These are phyloP conservation scores for Sturmia bella DNA, from an alignment of 2,888 invertebrate species.

Conservation along the genomic window DNA sequence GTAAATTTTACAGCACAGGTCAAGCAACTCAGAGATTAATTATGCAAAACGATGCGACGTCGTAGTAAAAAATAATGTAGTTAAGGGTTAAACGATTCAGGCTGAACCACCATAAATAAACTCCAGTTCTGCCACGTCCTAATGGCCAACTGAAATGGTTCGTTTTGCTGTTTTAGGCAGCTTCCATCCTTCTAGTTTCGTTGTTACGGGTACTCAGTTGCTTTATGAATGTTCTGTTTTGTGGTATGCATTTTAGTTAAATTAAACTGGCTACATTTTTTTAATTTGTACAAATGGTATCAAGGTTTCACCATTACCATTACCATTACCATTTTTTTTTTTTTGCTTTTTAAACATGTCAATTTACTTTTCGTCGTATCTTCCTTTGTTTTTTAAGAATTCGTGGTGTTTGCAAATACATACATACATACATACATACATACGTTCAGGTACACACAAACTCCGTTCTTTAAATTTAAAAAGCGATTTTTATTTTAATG, in stretches of 20 bases:
- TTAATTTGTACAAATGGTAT: constrained; percentile 25
- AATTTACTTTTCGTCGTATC: not conserved
- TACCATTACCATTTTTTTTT: constrained; percentile 45
- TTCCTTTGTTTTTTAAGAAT: constrained; percentile 29
- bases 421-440: too few species aligned
- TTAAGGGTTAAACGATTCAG: constrained; percentile 69
- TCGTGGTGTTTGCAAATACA: not conserved
- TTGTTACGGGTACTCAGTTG: too few species aligned
- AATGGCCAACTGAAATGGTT: constrained; percentile 38
- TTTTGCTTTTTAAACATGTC: constrained; percentile 36
- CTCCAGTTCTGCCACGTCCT: constrained; percentile 42
- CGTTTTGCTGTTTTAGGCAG: constrained; percentile 27
- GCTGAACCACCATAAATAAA: constrained; percentile 63
- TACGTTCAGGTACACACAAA: too few species aligned
- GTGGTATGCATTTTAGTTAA: constrained; percentile 7
- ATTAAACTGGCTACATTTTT: constrained; percentile 15
- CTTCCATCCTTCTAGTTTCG: constrained; percentile 7
- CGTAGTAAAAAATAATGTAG: constrained; percentile 64
- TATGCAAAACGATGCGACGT: constrained; percentile 66
- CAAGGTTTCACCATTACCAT: constrained; percentile 37
- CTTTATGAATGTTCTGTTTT: not conserved
- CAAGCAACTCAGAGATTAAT: constrained; percentile 69
- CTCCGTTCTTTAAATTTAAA: too few species aligned
- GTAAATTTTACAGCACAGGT: constrained; percentile 64
- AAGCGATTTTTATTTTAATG: too few species aligned